Evolutionary conservation across 2,797 vertebrate species (phyloP), one percentile per base, ranked within the genome.

Genomic region (Fistularia tabacaria): DNA sequence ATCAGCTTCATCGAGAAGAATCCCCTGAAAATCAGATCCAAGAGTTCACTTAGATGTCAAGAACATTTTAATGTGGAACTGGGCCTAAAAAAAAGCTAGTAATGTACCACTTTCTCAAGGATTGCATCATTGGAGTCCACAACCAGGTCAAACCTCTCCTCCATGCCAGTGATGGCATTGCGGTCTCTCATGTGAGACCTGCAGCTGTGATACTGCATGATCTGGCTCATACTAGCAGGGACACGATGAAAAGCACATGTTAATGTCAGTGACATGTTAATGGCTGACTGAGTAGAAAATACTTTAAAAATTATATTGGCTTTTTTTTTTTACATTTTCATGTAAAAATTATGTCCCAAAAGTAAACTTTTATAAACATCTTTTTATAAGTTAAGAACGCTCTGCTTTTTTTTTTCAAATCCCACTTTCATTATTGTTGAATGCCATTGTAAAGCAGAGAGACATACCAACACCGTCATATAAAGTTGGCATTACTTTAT

Each of bases 151-250:
- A 95, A 97, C 60, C 93, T 91, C 69, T 99, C 96, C 62, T 99
- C 97, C 76, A 95, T 57, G 3, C 92, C 95, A 0, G 92, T 94
- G 64, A 93, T 85, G 66, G 91, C 94, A 73, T 76, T 92, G 39
- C 41, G 77, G 69, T 94, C 93, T 38, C 82, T 91, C 54, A 94
- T 70, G 73, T 89, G 90, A 75, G 94, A 92, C 39, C 86, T 89
- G 80, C 96, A 98, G 58, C 94, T 93, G 0, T 99, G 95, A 70
- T 97, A 91, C 25, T 94, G 93, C 96, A 98, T 98, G 14, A 98
- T 81, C 73, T 85, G 91, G 69, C 93, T 95, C 96, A 98, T 98
- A 84, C 97, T 99, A 64, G 53, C 1, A 51, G 7, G 12, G 44
- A 62, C 3, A 69, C 40, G 25, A 25, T 25, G 25, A 36, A 41